Conservation (phyloP, 2,888 invertebrate genomes). For the Cerceris ruficornis region DNA sequence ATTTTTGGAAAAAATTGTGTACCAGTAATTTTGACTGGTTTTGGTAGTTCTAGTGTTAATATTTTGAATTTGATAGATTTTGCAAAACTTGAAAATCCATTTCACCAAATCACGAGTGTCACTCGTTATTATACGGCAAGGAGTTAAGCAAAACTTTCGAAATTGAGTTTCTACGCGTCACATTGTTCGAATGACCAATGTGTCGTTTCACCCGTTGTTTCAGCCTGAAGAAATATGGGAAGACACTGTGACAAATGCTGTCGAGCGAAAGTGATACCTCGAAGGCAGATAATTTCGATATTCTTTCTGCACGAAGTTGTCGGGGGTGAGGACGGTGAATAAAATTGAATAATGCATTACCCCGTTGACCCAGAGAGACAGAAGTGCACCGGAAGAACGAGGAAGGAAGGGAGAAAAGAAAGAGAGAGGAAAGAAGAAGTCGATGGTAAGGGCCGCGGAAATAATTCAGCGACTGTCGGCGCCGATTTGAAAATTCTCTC, state of each 20-base stretch:
- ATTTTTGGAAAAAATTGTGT: no score
- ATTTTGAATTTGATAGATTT: no score
- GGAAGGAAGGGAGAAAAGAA: slow-evolving; percentile 6
- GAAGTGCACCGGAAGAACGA: background rate
- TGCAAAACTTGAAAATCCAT: no score
- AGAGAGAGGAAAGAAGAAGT: background rate
- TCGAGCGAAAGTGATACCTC: background rate
- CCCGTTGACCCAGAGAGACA: slow-evolving; percentile 36
- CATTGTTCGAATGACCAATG: no score
- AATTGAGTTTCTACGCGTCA: no score
- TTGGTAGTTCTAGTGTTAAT: no score
- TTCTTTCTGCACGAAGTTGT: slow-evolving; percentile 7
- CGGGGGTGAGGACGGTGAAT: slow-evolving; percentile 17
- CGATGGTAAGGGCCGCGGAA: slow-evolving; percentile 12
- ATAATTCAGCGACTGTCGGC: slow-evolving; percentile 35
- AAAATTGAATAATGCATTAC: slow-evolving; percentile 55
- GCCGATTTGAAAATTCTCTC: slow-evolving; percentile 38
- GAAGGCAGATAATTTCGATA: slow-evolving; percentile 10
- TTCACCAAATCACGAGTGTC: no score
- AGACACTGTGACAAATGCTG: background rate
- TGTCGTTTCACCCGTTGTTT: no score
- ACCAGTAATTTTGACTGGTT: no score
- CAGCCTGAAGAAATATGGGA: no score
- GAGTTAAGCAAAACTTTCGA: no score
- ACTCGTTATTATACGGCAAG: no score